Conservation (phyloP, 1,140 invertebrate genomes). For the Galendromus occidentalis region DNA sequence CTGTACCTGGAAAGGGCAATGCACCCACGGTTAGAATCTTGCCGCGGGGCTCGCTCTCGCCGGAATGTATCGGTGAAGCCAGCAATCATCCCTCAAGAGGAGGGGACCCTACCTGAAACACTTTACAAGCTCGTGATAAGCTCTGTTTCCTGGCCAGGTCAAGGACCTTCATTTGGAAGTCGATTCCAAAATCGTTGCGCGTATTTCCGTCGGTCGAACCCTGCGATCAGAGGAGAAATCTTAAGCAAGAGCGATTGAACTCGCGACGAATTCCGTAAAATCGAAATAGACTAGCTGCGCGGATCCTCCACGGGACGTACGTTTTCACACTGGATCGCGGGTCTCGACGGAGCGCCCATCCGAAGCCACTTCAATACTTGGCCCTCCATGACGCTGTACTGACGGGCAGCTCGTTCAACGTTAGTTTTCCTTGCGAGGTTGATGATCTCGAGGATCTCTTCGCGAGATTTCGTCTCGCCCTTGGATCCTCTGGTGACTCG, state of each 20-base stretch:
- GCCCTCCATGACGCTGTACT: background rate
- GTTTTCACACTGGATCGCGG: no score
- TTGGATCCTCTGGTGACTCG: background rate
- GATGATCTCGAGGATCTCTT: background rate
- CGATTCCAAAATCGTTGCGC: background rate
- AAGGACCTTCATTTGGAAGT: background rate
- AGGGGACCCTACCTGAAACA: background rate
- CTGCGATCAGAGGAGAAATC: no score
- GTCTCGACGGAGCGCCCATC: background rate
- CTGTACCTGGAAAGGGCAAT: background rate
- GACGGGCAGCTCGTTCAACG: background rate
- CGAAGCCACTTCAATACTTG: background rate
- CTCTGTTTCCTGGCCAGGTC: background rate
- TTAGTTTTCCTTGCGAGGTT: background rate
- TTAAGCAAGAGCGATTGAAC: no score
- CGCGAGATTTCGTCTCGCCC: background rate
- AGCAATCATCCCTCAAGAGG: background rate
- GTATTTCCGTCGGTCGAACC: no score
- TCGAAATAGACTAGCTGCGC: no score
- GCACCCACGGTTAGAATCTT: background rate
- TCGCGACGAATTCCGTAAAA: no score
- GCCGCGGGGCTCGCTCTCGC: no score
- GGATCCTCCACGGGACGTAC: no score
- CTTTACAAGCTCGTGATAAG: background rate
- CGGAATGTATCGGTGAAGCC: background rate